Evolutionary conservation across 2,888 invertebrate species (phyloP).

Genomic region (Apamea crenata): DNA sequence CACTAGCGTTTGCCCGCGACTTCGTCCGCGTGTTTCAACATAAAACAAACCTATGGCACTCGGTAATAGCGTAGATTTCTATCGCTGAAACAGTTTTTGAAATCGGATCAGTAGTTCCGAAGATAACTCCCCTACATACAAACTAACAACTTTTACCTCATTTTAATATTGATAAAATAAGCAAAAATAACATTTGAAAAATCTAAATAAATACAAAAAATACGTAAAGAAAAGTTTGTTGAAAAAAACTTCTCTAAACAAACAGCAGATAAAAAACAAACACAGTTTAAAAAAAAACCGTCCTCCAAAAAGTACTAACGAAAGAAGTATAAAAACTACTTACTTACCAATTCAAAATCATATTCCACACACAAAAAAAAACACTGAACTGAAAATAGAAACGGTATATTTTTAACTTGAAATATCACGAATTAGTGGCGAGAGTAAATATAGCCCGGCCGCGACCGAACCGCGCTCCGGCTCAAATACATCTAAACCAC

Average conservation of each 20-base stretch:
- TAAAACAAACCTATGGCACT: background rate
- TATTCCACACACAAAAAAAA: slow-evolving; percentile 75
- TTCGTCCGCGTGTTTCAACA: background rate
- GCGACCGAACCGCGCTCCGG: slow-evolving; percentile 74
- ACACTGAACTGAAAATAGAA: slow-evolving; percentile 48
- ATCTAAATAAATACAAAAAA: background rate
- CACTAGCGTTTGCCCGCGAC: background rate
- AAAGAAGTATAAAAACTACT: slow-evolving; percentile 70
- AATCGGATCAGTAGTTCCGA: background rate
- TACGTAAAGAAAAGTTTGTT: background rate
- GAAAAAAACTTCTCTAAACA: background rate
- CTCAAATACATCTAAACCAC: slow-evolving; percentile 72
- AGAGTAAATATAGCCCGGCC: slow-evolving; percentile 61
- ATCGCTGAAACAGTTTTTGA: background rate
- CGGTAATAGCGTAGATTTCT: background rate
- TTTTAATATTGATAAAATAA: no score
- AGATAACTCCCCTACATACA: background rate
- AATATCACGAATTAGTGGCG: slow-evolving; percentile 37
- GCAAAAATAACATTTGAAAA: background rate
- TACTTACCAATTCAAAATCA: slow-evolving; percentile 87
- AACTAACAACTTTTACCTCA: no score
- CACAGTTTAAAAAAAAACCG: background rate
- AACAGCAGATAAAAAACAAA: background rate
- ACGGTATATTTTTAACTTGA: slow-evolving; percentile 53
- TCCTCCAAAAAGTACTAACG: background rate